Evolutionary conservation across 2,797 vertebrate species (phyloP).

Genomic region (Lerista edwardsae): DNA sequence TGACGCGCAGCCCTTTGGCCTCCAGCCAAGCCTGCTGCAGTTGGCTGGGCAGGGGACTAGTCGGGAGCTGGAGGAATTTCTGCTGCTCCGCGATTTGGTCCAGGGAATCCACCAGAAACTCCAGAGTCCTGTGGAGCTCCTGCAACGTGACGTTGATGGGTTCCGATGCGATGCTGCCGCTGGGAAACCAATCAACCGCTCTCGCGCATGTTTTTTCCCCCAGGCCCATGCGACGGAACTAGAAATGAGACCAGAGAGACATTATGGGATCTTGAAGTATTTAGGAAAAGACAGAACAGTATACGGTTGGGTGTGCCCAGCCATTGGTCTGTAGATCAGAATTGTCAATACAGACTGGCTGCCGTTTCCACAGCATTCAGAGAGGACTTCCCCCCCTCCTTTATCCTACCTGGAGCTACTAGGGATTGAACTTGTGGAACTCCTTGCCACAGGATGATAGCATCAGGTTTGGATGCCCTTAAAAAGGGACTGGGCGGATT

Average conservation of each 20-base stretch:
- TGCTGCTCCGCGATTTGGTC: conserved; percentile 44
- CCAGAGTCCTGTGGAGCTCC: conserved; percentile 38
- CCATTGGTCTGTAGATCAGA: too few species aligned
- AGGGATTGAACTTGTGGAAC: too few species aligned
- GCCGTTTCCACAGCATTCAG: too few species aligned
- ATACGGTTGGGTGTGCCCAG: too few species aligned
- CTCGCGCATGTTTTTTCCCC: neutral
- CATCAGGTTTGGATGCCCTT: too few species aligned
- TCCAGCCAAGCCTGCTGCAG: conserved; percentile 32
- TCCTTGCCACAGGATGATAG: too few species aligned
- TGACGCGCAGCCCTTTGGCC: conserved; percentile 57
- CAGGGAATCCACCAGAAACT: conserved; percentile 38
- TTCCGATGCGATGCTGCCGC: fast-evolving
- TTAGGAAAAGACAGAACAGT: too few species aligned
- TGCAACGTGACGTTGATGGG: neutral
- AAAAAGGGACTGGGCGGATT: too few species aligned
- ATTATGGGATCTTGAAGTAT: too few species aligned
- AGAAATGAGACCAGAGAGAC: neutral
- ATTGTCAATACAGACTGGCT: too few species aligned
- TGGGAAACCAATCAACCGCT: conserved; percentile 22
- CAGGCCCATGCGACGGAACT: conserved; percentile 14
- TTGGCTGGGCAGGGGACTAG: neutral
- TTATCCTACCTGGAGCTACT: too few species aligned
- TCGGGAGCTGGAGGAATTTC: neutral
- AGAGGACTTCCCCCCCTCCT: too few species aligned